Percentiles rank a stretch among this genome's conserved stretches.
These are phyloP conservation scores for Pipistrellus pipistrellus DNA, from an alignment of 2,797 vertebrate species.

Conservation along the genomic window DNA sequence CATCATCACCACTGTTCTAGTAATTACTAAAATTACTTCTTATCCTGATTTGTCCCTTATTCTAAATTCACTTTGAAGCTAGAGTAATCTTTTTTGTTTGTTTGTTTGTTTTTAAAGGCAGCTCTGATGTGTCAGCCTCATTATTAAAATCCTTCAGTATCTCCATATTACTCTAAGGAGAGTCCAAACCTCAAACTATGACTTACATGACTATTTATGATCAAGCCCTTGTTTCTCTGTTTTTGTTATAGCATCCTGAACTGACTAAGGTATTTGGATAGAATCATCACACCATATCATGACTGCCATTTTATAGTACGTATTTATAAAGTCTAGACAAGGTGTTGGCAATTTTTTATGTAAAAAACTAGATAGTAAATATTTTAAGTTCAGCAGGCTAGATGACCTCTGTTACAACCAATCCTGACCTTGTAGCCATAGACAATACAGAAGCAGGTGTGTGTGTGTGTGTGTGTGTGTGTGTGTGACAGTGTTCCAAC, in stretches of 20 bases:
- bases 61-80: neutral
- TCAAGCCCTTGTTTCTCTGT: neutral
- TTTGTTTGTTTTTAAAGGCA: neutral
- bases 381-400: conserved; percentile 9
- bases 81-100: neutral
- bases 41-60: neutral
- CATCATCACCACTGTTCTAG: neutral
- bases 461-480: neutral
- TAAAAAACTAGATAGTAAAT: conserved; percentile 32
- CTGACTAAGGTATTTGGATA: neutral
- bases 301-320: conserved; percentile 16
- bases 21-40: neutral
- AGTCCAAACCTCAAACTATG: neutral
- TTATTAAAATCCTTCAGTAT: neutral
- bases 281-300: neutral
- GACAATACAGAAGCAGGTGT: neutral
- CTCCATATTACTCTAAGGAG: neutral
- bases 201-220: neutral
- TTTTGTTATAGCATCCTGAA: neutral
- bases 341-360: neutral
- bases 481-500: neutral
- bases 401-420: neutral
- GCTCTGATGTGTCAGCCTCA: neutral
- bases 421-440: conserved; percentile 10
- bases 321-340: neutral